phyloP scores from a whole-genome alignment of 2,797 vertebrate genomes.

The Erpetoichthys calabaricus region DNA sequence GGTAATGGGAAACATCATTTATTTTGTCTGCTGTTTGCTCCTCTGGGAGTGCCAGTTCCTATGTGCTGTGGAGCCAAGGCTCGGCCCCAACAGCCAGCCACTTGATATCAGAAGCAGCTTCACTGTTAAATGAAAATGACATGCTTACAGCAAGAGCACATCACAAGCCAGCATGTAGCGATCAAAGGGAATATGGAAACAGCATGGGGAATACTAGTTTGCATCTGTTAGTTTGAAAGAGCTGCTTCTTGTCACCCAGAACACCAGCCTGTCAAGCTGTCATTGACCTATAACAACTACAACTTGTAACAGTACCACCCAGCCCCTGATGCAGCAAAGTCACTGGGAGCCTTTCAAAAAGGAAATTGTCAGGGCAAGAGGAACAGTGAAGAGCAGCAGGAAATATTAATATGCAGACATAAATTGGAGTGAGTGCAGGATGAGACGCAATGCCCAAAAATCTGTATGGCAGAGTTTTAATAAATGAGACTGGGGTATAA shows the following conservation, averaged over 20 bases:
- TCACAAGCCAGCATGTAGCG: slow-evolving; percentile 13
- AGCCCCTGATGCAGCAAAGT: neutral
- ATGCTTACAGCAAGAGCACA: slow-evolving; percentile 15
- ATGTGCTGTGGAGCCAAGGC: slow-evolving; percentile 8
- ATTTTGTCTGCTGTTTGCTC: slow-evolving; percentile 48
- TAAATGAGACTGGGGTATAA: too few species aligned
- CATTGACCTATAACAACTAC: slow-evolving; percentile 23
- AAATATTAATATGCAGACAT: too few species aligned
- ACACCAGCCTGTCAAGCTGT: slow-evolving; percentile 23
- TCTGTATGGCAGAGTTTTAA: too few species aligned
- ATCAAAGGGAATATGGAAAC: slow-evolving; percentile 25
- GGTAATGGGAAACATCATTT: slow-evolving; percentile 34
- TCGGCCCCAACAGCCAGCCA: slow-evolving; percentile 19
- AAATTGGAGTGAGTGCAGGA: too few species aligned
- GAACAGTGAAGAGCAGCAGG: too few species aligned
- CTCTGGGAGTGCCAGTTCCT: slow-evolving; percentile 27
- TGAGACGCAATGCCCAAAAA: too few species aligned
- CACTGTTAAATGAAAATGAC: slow-evolving; percentile 29
- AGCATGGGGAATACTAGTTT: slow-evolving; percentile 19
- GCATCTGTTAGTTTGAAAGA: slow-evolving; percentile 19
- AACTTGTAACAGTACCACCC: neutral
- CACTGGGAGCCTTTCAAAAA: neutral
- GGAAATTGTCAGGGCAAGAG: neutral
- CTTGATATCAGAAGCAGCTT: slow-evolving; percentile 17
- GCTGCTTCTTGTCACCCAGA: slow-evolving; percentile 30